Conservation (phyloP, 2,797 vertebrate species). For the Rhinatrema bivittatum region DNA sequence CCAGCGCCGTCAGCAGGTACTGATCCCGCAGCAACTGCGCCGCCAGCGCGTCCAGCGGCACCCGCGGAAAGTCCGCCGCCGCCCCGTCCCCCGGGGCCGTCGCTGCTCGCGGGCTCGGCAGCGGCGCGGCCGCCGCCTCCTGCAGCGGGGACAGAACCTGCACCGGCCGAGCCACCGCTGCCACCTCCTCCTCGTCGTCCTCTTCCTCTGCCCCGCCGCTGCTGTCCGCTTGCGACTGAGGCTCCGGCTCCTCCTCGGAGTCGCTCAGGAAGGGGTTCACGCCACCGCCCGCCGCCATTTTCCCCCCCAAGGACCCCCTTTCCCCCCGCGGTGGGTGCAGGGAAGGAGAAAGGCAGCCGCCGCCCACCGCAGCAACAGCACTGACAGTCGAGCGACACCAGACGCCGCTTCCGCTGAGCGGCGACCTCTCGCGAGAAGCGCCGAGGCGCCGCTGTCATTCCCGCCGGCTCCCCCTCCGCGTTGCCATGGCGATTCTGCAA, state of each 20-base stretch:
- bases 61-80: conserved; percentile 53
- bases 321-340: conserved; percentile 25
- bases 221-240: conserved; percentile 24
- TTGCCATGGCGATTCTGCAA: no score
- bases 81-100: conserved; percentile 37
- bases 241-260: conserved; percentile 88
- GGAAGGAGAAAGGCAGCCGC: no score
- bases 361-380: neutral
- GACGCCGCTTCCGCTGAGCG: neutral
- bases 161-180: conserved; percentile 52
- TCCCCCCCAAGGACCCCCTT: conserved; percentile 68
- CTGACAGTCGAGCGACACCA: neutral
- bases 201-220: conserved; percentile 45
- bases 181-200: conserved; percentile 54
- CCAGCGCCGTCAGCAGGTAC: conserved; percentile 87
- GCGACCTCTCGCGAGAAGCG: neutral
- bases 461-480: no score
- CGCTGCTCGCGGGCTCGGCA: no score
- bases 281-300: conserved; percentile 48
- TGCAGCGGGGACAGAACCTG: conserved; percentile 43
- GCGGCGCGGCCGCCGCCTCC: no score
- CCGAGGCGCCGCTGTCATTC: neutral
- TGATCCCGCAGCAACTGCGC: conserved; percentile 91
- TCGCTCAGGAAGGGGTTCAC: conserved; percentile 96
- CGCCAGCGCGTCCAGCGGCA: conserved; percentile 82